Conservation (phyloP, 2,888 invertebrate genomes). For the Himalopsyche anomala region DNA sequence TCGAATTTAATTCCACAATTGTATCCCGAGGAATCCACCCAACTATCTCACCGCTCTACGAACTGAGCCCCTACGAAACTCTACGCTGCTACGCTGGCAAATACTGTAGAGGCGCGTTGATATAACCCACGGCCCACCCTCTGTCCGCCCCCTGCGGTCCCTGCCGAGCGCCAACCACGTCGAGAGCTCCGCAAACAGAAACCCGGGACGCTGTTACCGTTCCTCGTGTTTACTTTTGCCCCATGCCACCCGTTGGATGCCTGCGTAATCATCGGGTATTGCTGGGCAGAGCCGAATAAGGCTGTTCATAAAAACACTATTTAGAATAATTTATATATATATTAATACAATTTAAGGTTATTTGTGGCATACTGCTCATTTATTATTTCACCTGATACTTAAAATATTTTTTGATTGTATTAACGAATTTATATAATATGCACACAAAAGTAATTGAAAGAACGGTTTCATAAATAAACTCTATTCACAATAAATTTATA, state of each 20-base stretch:
- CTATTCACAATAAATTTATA: too few relatives aligned
- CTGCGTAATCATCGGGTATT: constrained; percentile 10
- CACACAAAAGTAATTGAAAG: too few relatives aligned
- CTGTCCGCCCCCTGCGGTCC: constrained; percentile 31
- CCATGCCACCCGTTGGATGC: constrained; percentile 16
- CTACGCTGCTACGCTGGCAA: not conserved
- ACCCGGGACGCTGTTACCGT: constrained; percentile 22
- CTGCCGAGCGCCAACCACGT: constrained; percentile 27
- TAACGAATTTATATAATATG: too few relatives aligned
- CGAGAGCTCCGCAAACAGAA: constrained; percentile 32
- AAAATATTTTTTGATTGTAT: too few relatives aligned
- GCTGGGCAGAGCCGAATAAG: not conserved
- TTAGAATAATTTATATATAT: not conserved
- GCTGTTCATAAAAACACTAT: not conserved
- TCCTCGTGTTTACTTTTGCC: constrained; percentile 22
- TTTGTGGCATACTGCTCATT: too few relatives aligned
- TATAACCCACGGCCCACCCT: constrained; percentile 50
- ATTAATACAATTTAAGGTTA: too few relatives aligned
- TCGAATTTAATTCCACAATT: too few relatives aligned
- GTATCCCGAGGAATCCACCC: too few relatives aligned
- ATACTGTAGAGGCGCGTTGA: constrained; percentile 55
- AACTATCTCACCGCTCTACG: too few relatives aligned
- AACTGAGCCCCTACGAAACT: too few relatives aligned
- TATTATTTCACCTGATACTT: too few relatives aligned
- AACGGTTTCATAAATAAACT: too few relatives aligned